Evolutionary conservation across 2,888 invertebrate genomes (phyloP).

Genomic region (Eilema depressum): DNA sequence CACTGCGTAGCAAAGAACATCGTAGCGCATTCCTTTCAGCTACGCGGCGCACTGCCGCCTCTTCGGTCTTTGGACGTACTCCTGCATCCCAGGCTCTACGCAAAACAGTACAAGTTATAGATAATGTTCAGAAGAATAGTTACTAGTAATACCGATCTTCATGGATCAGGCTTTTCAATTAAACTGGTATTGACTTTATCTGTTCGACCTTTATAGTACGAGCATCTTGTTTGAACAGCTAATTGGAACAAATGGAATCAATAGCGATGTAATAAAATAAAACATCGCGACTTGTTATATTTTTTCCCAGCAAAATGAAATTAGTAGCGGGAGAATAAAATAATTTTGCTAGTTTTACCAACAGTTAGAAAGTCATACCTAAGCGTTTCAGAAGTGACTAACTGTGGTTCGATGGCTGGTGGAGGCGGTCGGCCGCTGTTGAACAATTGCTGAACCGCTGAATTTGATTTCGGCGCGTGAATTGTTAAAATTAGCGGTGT

Average conservation of each 20-base stretch:
- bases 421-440: constrained; percentile 90
- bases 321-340: background rate
- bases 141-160: background rate
- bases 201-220: background rate
- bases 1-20: constrained; percentile 92
- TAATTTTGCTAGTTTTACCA: background rate
- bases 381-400: constrained; percentile 92
- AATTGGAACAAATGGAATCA: background rate
- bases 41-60: constrained; percentile 90
- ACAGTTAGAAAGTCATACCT: constrained; percentile 65
- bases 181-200: background rate
- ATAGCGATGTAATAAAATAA: background rate
- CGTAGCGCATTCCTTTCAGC: constrained; percentile 94
- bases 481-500: constrained; percentile 74
- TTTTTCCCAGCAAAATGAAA: background rate
- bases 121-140: background rate
- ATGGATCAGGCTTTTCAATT: background rate
- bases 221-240: background rate
- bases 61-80: constrained; percentile 86
- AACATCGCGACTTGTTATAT: background rate
- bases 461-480: constrained; percentile 88
- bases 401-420: constrained; percentile 82
- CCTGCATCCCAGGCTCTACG: constrained; percentile 84
- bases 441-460: constrained; percentile 94
- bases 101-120: background rate